Percentiles rank a stretch among this genome's conserved stretches.
Evolutionary conservation across 2,797 vertebrate species (phyloP).

Genomic region (Myotis daubentonii): DNA sequence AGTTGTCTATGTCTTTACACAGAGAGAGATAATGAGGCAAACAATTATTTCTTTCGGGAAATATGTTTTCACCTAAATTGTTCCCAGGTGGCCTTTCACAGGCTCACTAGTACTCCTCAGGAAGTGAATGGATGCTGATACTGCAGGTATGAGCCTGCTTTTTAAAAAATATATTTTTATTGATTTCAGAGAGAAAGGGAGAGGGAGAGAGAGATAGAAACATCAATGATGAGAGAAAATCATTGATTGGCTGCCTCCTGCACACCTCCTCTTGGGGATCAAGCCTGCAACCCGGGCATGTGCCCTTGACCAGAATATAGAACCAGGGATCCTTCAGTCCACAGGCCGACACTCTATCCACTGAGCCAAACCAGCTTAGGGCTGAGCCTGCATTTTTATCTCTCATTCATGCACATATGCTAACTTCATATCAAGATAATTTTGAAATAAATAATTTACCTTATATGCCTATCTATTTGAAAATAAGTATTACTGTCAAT

Average conservation of each 20-base stretch:
- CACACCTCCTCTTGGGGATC: too few relatives aligned
- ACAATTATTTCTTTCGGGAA: conserved; percentile 18
- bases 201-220: too few relatives aligned
- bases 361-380: too few relatives aligned
- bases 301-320: too few relatives aligned
- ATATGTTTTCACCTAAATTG: background rate
- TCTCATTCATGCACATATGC: conserved; percentile 1
- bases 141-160: too few relatives aligned
- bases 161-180: too few relatives aligned
- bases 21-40: background rate
- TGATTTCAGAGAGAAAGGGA: too few relatives aligned
- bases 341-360: too few relatives aligned
- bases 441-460: background rate
- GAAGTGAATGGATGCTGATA: background rate
- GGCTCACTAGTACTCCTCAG: background rate
- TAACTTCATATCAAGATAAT: conserved; percentile 45
- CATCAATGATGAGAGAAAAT: too few relatives aligned
- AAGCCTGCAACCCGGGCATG: too few relatives aligned
- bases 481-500: conserved; percentile 34
- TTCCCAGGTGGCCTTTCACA: background rate
- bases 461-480: background rate
- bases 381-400: background rate
- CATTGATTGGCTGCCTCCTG: too few relatives aligned
- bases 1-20: background rate
- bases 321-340: too few relatives aligned